Percentiles rank a stretch among this genome's conserved stretches.
Conservation (phyloP, 30 jellyfish, hydroid and myxozoan species). For the Turritopsis rubra region DNA sequence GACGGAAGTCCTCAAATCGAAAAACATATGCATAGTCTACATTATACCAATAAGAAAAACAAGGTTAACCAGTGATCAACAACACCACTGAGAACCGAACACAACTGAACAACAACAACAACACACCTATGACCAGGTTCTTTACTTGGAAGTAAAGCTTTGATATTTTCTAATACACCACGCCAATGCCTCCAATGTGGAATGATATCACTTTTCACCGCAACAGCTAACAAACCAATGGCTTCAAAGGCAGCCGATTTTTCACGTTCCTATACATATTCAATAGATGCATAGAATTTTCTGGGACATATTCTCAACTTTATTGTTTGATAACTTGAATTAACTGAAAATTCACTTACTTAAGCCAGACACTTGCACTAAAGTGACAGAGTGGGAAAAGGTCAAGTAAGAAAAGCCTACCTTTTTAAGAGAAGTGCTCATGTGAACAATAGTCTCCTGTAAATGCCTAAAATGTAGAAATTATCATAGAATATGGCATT, state of each 20-base stretch:
- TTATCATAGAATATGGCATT: background rate
- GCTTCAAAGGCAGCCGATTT: slow-evolving; percentile 96
- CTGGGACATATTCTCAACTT: no score
- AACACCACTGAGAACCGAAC: no score
- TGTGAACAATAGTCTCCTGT: slow-evolving; percentile 45
- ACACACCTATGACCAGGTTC: slow-evolving; percentile 73
- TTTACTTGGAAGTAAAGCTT: slow-evolving; percentile 55
- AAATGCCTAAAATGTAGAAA: slow-evolving; percentile 44
- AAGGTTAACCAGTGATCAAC: no score
- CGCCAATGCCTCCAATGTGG: slow-evolving; percentile 76
- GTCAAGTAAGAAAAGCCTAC: background rate
- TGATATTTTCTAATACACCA: slow-evolving; percentile 63
- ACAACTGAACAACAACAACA: no score
- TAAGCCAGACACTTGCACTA: no score
- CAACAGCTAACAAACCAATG: slow-evolving; percentile 85
- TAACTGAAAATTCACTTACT: no score
- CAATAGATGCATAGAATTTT: background rate
- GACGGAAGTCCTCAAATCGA: no score
- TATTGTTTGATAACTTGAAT: no score
- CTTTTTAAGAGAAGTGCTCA: slow-evolving; percentile 50
- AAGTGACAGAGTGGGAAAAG: no score
- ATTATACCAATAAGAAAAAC: no score
- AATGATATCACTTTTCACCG: slow-evolving; percentile 68
- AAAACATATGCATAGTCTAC: no score
- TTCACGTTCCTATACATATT: slow-evolving; percentile 64